Conservation (phyloP, 2,888 invertebrate genomes). For the Phania funesta region DNA sequence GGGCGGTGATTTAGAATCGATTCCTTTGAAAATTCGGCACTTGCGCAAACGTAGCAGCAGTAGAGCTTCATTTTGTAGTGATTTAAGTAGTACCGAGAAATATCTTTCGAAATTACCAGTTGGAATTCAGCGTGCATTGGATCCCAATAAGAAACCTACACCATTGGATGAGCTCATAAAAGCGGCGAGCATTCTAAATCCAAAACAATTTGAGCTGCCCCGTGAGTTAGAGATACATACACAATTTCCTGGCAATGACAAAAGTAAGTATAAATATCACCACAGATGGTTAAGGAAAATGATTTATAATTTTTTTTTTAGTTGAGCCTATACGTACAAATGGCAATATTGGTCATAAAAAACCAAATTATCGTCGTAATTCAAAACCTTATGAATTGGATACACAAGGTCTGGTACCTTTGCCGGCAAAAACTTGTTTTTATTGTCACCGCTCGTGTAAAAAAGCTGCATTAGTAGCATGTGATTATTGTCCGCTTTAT, state of each 20-base stretch:
- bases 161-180: conserved; percentile 90
- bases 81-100: conserved; percentile 76
- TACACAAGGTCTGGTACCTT: conserved; percentile 84
- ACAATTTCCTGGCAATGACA: conserved; percentile 91
- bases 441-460: conserved; percentile 92
- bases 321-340: conserved; percentile 73
- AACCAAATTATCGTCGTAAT: conserved; percentile 74
- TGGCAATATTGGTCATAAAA: conserved; percentile 74
- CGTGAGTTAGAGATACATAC: conserved; percentile 88
- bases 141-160: conserved; percentile 80
- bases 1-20: conserved; percentile 73
- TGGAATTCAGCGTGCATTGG: conserved; percentile 76
- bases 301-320: conserved; percentile 44
- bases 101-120: conserved; percentile 75
- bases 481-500: conserved; percentile 94
- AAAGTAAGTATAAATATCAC: conserved; percentile 81
- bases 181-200: conserved; percentile 92
- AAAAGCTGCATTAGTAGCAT: conserved; percentile 91
- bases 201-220: conserved; percentile 93
- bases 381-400: conserved; percentile 82
- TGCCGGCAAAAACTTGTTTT: conserved; percentile 92
- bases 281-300: neutral
- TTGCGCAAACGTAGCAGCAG: conserved; percentile 79
- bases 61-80: conserved; percentile 75
- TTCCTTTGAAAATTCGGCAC: conserved; percentile 80